These are phyloP conservation scores for Ferrisia virgata DNA, from an alignment of 2,888 invertebrate genomes.

Conservation along the genomic window DNA sequence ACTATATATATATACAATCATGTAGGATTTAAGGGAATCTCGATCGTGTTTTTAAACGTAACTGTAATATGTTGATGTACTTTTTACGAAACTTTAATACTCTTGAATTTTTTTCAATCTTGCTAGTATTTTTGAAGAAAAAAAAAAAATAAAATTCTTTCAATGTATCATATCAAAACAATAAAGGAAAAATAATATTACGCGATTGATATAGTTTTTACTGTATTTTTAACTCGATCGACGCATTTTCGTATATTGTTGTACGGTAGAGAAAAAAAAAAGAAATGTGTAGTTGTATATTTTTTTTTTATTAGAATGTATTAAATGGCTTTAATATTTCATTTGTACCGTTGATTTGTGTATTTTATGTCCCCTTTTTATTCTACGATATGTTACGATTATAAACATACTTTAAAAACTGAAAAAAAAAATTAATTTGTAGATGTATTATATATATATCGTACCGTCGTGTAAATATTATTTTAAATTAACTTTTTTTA, in stretches of 20 bases:
- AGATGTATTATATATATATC: slow-evolving; percentile 17
- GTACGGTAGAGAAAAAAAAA: neutral
- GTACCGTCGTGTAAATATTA: slow-evolving; percentile 27
- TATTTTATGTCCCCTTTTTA: slow-evolving; percentile 27
- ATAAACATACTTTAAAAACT: neutral
- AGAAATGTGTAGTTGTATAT: neutral
- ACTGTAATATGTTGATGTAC: no score
- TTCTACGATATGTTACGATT: slow-evolving; percentile 15
- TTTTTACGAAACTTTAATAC: neutral
- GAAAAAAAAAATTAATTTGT: slow-evolving; percentile 3
- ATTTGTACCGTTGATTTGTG: slow-evolving; percentile 33
- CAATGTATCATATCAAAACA: neutral
- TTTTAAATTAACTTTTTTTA: slow-evolving; percentile 39
- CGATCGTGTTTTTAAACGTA: neutral
- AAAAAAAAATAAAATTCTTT: neutral
- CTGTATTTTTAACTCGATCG: neutral
- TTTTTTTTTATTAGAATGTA: slow-evolving; percentile 23
- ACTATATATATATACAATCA: neutral
- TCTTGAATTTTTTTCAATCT: neutral
- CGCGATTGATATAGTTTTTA: neutral
- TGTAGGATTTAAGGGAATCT: neutral
- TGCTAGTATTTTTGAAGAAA: neutral
- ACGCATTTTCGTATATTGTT: neutral
- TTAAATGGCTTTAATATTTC: slow-evolving; percentile 24
- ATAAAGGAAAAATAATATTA: neutral